A percentile compares a stretch with the other conserved stretches of the same genome.
Evolutionary conservation across 2,797 vertebrate genomes (phyloP).

Genomic region (Peromyscus attwateri): DNA sequence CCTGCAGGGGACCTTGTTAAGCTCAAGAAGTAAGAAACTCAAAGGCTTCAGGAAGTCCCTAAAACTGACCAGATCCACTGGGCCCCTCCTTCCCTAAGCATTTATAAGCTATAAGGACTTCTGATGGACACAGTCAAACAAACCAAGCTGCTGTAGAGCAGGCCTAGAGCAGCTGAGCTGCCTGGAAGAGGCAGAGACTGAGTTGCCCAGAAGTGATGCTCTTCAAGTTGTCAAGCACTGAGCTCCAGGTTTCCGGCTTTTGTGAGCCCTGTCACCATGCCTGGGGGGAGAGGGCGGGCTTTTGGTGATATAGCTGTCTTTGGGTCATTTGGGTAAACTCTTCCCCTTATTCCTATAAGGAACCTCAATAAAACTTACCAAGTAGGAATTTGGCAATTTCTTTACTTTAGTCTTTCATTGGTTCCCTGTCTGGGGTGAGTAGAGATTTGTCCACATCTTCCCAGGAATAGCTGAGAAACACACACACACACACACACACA

Average conservation of each 20-base stretch:
- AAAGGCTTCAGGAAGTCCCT: background rate
- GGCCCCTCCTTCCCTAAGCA: background rate
- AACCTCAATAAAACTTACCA: background rate
- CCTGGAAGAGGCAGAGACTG: background rate
- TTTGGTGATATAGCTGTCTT: background rate
- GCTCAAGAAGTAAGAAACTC: background rate
- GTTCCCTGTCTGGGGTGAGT: background rate
- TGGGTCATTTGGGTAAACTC: background rate
- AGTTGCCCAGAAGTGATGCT: background rate
- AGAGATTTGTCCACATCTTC: background rate
- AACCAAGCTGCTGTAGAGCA: background rate
- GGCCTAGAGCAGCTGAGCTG: background rate
- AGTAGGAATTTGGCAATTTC: background rate
- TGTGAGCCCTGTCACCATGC: background rate
- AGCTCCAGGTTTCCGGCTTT: background rate
- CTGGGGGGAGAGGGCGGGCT: background rate
- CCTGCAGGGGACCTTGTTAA: background rate
- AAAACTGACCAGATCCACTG: background rate
- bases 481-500: background rate
- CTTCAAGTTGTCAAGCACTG: background rate
- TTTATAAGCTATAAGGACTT: background rate
- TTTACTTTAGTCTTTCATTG: background rate
- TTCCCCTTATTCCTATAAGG: background rate
- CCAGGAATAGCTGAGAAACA: background rate
- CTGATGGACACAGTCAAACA: background rate